Base-by-base conservation (phyloP, 2,113 vertebrate genomes). In the Lepus timidus region DNA sequence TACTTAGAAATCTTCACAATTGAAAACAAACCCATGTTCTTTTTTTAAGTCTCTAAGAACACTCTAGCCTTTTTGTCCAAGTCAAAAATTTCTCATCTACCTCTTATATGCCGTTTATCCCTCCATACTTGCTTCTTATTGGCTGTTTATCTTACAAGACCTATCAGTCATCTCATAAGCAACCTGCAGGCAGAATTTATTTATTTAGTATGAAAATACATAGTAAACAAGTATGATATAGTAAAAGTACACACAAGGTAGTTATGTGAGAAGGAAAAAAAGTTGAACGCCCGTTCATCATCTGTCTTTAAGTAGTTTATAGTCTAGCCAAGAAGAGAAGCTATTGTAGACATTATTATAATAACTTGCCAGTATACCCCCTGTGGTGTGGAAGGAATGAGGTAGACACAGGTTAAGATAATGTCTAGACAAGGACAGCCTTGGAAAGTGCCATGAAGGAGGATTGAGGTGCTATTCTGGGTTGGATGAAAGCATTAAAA, bases 21-120 rank as follows among this genome's bases (percentile, higher is more conserved):
- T 44, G 13, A 52, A 94, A 94, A 68, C 49, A 93, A 88, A 73
- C 9, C 2, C 27, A 13, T 9, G 80, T 65, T 80, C 23, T 25
- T 78, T 91, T 61, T n/a, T n/a, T 71, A 58, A 44, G n/a, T 73
- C 27, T 93, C 70, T 5, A 70, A 62, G 44, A 82, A 92, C 71
- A 91, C 51, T 80, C 22, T 52, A 36, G 31, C n/a, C 25, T 86
- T 85, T 86, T 93, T 88, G 31, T 75, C 62, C 7, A 65, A 22
- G 25, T 82, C 52, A 58, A 64, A 64, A 23, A n/a, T 62, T 29
- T 87, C 22, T 52, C 67, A 23, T 79, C 55, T 74, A 29, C 3
- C 51, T 88, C 16, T 75, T 81, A 74, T n/a, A 1, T 20, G 23
- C 14, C 17, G 20, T 71, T 27, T 85, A 25, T 4, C 31, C 13